Evolutionary conservation across 1,140 invertebrate genomes (phyloP).

Genomic region (Lethrus apterus): DNA sequence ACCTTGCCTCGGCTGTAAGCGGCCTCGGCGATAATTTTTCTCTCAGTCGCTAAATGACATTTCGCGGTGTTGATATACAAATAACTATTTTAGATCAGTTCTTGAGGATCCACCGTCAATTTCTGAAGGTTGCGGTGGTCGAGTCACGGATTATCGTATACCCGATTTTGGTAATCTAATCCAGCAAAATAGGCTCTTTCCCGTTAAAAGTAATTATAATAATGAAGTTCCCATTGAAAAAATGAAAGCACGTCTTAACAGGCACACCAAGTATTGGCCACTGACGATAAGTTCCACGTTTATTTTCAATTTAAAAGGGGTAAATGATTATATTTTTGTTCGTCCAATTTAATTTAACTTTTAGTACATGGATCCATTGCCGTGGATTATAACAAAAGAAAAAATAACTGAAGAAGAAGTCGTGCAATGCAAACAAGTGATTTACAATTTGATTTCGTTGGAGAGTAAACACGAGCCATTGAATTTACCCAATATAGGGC

Average conservation of each 20-base stretch:
- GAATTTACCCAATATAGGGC: slow-evolving; percentile 54
- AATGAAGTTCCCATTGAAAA: slow-evolving; percentile 46
- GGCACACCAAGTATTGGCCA: slow-evolving; percentile 87
- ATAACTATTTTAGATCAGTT: slow-evolving; percentile 55
- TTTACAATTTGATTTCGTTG: slow-evolving; percentile 72
- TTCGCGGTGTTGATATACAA: too few species aligned
- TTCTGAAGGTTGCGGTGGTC: slow-evolving; percentile 84
- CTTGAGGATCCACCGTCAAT: slow-evolving; percentile 94
- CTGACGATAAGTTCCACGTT: slow-evolving; percentile 84
- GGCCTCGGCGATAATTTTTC: too few species aligned
- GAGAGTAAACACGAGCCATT: slow-evolving; percentile 80
- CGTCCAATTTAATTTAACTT: slow-evolving; percentile 21
- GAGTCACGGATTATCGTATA: slow-evolving; percentile 87
- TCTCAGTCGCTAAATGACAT: too few species aligned
- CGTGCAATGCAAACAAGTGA: slow-evolving; percentile 79
- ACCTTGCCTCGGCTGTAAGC: too few species aligned
- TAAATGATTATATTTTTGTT: slow-evolving; percentile 38
- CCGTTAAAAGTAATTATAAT: slow-evolving; percentile 47
- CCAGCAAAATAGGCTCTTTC: slow-evolving; percentile 73
- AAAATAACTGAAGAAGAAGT: slow-evolving; percentile 78
- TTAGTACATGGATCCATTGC: slow-evolving; percentile 76
- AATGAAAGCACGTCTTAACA: slow-evolving; percentile 61
- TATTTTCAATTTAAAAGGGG: slow-evolving; percentile 79
- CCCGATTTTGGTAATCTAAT: slow-evolving; percentile 83
- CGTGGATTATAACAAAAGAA: slow-evolving; percentile 74